These are phyloP conservation scores for Condylostylus longicornis DNA, from an alignment of 1,140 invertebrate species.

Conservation along the genomic window DNA sequence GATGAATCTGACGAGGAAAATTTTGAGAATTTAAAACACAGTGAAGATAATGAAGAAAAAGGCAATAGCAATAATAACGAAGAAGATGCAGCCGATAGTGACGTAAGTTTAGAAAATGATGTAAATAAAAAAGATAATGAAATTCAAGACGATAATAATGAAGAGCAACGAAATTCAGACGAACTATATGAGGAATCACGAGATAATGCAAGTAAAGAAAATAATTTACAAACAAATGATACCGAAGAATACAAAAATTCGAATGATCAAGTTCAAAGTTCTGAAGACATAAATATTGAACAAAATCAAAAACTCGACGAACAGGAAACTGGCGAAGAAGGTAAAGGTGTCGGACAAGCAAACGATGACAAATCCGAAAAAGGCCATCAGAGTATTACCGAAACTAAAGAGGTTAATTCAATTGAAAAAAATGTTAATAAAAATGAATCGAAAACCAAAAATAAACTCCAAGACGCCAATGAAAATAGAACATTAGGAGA, in stretches of 20 bases:
- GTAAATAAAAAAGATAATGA: slow-evolving; percentile 23
- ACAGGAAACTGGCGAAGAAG: slow-evolving; percentile 38
- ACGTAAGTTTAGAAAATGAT: slow-evolving; percentile 24
- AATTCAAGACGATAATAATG: slow-evolving; percentile 23
- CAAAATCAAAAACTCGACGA: slow-evolving; percentile 29
- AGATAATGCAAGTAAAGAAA: slow-evolving; percentile 38
- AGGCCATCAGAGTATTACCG: slow-evolving; percentile 42
- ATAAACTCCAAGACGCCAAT: slow-evolving; percentile 33
- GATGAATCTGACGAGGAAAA: slow-evolving; percentile 32
- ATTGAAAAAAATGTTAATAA: slow-evolving; percentile 30
- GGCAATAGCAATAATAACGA: slow-evolving; percentile 31
- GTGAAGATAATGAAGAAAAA: slow-evolving; percentile 30
- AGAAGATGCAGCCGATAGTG: slow-evolving; percentile 25
- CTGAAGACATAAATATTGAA: slow-evolving; percentile 19
- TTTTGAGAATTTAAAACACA: slow-evolving; percentile 34
- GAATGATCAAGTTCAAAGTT: slow-evolving; percentile 21
- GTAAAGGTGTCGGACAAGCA: slow-evolving; percentile 44
- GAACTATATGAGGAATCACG: slow-evolving; percentile 47
- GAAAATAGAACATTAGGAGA: slow-evolving; percentile 45
- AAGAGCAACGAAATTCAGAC: slow-evolving; percentile 19
- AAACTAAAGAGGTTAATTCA: slow-evolving; percentile 32
- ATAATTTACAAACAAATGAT: slow-evolving; percentile 40
- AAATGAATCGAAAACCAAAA: slow-evolving; percentile 23
- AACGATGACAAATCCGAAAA: slow-evolving; percentile 41
- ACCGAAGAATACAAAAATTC: slow-evolving; percentile 29